Conservation (phyloP, 1,140 invertebrate genomes). For the Aphidius ervi region DNA sequence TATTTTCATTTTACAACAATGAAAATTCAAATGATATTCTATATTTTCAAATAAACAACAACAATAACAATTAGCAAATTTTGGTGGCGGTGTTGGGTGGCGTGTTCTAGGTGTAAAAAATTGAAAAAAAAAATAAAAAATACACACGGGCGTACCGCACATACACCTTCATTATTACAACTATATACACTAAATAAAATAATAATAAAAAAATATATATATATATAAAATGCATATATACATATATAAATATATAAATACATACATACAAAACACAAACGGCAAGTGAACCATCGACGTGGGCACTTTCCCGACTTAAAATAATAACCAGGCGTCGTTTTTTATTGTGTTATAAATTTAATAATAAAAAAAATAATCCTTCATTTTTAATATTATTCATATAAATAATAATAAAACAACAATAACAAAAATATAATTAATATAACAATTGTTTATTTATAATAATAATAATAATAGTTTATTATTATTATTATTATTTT, state of each 20-base stretch:
- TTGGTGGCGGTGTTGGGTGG: slow-evolving; percentile 13
- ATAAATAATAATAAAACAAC: too few relatives aligned
- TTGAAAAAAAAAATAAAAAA: slow-evolving; percentile 8
- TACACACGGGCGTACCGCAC: slow-evolving; percentile 5
- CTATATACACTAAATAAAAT: background rate
- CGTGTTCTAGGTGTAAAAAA: slow-evolving; percentile 15
- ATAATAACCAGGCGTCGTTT: slow-evolving; percentile 14
- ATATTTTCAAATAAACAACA: too few relatives aligned
- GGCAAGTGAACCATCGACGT: slow-evolving; percentile 14
- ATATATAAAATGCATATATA: too few relatives aligned
- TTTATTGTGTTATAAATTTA: background rate
- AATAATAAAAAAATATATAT: background rate
- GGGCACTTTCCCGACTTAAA: slow-evolving; percentile 7
- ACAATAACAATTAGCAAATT: slow-evolving; percentile 5
- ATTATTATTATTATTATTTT: too few relatives aligned
- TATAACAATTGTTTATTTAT: too few relatives aligned
- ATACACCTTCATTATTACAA: slow-evolving; percentile 2
- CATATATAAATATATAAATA: background rate
- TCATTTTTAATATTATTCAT: too few relatives aligned
- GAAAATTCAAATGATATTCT: too few relatives aligned
- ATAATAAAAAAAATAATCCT: slow-evolving; percentile 6
- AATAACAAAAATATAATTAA: too few relatives aligned
- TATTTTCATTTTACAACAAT: too few relatives aligned
- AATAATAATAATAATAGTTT: too few relatives aligned
- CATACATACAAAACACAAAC: slow-evolving; percentile 1